Evolutionary conservation across 2,888 invertebrate species (phyloP).

Genomic region (Myopa testacea): DNA sequence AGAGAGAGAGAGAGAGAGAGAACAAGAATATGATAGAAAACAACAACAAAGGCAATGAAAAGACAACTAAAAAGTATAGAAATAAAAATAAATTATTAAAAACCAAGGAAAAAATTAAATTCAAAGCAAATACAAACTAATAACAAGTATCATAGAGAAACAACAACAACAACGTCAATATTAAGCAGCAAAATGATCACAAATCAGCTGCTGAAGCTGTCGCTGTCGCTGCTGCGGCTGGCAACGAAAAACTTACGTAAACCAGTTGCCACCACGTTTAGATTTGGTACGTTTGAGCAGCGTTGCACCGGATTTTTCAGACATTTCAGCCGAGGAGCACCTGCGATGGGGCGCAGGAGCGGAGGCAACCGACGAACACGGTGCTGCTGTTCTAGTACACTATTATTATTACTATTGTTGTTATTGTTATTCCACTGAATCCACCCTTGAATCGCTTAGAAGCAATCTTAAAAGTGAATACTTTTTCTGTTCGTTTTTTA

Average conservation of each 20-base stretch:
- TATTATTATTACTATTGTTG: background rate
- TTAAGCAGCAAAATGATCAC: background rate
- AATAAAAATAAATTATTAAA: background rate
- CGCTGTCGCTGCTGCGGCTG: background rate
- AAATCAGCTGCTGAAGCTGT: background rate
- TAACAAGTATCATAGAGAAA: slow-evolving; percentile 8
- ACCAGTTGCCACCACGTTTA: slow-evolving; percentile 65
- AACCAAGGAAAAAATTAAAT: background rate
- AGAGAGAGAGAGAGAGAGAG: background rate
- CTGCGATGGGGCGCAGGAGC: background rate
- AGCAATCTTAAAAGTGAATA: background rate
- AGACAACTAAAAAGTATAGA: background rate
- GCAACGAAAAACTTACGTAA: slow-evolving; percentile 64
- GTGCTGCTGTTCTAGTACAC: background rate
- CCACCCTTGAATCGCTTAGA: background rate
- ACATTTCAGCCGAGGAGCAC: background rate
- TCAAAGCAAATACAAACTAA: background rate
- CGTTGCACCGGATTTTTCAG: slow-evolving; percentile 19
- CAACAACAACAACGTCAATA: background rate
- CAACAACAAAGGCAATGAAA: background rate
- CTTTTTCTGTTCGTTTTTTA: background rate
- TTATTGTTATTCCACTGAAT: background rate
- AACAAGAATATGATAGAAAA: background rate
- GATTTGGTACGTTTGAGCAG: slow-evolving; percentile 56
- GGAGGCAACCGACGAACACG: background rate